Evolutionary conservation across 2,797 vertebrate species (phyloP), one percentile per base, ranked within the genome.

Genomic region (Lutjanus argentimaculatus): DNA sequence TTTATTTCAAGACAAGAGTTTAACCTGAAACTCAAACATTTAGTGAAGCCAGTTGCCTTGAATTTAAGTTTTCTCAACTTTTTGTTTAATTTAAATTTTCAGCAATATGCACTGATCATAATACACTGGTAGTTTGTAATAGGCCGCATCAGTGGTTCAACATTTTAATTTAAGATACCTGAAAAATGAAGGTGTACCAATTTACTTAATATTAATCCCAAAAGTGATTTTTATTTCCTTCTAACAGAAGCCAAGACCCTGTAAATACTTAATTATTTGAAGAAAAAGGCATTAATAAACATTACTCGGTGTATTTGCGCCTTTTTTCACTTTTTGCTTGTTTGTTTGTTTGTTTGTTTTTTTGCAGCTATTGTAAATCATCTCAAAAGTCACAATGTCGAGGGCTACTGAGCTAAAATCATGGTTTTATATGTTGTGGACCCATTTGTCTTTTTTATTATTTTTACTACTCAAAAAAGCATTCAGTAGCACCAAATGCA

Each of bases 401-500:
- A 85, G 84, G 80, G 76, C 83, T 82, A 75, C 40, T 21, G 69
- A 64, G 65, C 21, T 42, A n/a, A n/a, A 61, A 62, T 81, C 58
- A 45, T 25, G 55, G 25, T 72, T 86, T 75, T 70, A 22, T 57
- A 69, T 81, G 76, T 87, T 19, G 67, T 88, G 69, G 59, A 82
- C 49, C 56, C 66, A 30, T 87, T 63, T 58, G 58, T 84, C 56
- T 85, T 79, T 76, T 82, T 70, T 52, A 73, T 46, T 69, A 73
- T 88, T 89, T 87, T 79, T 70, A 76, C 65, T 30, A 30, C 25
- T 30, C 25, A 30, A 75, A 14, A 16, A 74, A 82, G 72, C 64
- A 59, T 87, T 85, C 52, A 70, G 85, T 84, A 87, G 84, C 87
- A 85, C 67, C 85, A 80, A 78, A 84, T 64, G 64, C 83, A 81